Percentiles rank a stretch among this genome's conserved stretches.
phyloP scores from a whole-genome alignment of 2,113 vertebrate genomes.

The Psilopsiagon aurifrons region DNA sequence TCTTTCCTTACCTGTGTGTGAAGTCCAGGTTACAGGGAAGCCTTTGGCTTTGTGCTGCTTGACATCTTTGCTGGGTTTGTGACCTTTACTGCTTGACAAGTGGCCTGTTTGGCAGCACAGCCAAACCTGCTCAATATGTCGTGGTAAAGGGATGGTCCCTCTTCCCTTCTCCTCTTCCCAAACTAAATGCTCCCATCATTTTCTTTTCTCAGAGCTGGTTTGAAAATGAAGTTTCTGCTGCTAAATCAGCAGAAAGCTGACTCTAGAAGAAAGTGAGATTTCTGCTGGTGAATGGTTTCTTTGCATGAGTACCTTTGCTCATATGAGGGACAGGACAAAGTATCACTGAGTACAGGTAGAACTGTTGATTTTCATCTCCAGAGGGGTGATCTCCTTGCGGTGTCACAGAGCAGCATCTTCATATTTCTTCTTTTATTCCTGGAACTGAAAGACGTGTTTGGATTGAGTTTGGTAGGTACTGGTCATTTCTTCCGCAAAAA shows the following conservation, averaged over 20 bases:
- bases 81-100: background rate
- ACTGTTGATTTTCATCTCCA: background rate
- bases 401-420: background rate
- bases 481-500: background rate
- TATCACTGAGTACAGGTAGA: background rate
- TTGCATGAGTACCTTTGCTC: background rate
- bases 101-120: background rate
- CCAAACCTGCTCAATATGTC: background rate
- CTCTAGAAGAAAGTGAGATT: background rate
- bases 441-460: background rate
- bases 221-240: background rate
- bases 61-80: background rate
- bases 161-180: background rate
- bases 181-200: background rate
- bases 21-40: background rate
- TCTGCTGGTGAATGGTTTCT: background rate
- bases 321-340: accelerated
- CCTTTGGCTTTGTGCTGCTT: background rate
- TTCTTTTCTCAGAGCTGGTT: background rate
- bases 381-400: background rate
- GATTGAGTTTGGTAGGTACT: background rate
- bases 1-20: background rate
- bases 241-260: background rate
- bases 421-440: background rate
- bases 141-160: background rate